Conservation (phyloP, 2,888 invertebrate species). For the Eupithecia subumbrata region DNA sequence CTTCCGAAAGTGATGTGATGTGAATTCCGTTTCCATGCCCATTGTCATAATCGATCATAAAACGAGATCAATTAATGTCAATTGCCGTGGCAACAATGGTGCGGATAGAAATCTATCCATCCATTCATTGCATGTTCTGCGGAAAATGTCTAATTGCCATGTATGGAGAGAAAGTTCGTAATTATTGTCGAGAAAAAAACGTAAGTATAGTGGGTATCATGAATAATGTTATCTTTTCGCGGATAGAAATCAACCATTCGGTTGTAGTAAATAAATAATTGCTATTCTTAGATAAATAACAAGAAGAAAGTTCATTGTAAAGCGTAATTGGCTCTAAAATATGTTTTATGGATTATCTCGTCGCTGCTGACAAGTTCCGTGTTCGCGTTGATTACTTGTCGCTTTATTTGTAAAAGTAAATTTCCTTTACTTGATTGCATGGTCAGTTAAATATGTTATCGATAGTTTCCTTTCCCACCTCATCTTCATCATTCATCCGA, state of each 20-base stretch:
- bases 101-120: slow-evolving; percentile 35
- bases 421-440: background rate
- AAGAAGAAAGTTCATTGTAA: background rate
- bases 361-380: background rate
- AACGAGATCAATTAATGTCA: slow-evolving; percentile 39
- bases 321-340: slow-evolving; percentile 5
- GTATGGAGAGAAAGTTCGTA: slow-evolving; percentile 30
- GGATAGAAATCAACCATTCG: background rate
- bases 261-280: background rate
- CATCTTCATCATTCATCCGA: background rate
- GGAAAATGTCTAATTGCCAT: slow-evolving; percentile 38
- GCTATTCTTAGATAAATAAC: background rate
- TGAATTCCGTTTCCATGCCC: slow-evolving; percentile 31
- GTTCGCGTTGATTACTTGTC: background rate
- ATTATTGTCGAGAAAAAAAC: background rate
- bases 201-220: background rate
- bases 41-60: slow-evolving; percentile 38
- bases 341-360: background rate
- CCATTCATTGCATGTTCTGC: slow-evolving; percentile 9
- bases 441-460: background rate
- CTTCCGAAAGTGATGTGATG: slow-evolving; percentile 35
- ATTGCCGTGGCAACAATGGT: slow-evolving; percentile 38
- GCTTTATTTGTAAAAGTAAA: slow-evolving; percentile 1
- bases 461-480: background rate
- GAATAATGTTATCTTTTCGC: background rate